phyloP scores from a whole-genome alignment of 30 jellyfish, hydroid and myxozoan genomes.

The Cassiopea xamachana region DNA sequence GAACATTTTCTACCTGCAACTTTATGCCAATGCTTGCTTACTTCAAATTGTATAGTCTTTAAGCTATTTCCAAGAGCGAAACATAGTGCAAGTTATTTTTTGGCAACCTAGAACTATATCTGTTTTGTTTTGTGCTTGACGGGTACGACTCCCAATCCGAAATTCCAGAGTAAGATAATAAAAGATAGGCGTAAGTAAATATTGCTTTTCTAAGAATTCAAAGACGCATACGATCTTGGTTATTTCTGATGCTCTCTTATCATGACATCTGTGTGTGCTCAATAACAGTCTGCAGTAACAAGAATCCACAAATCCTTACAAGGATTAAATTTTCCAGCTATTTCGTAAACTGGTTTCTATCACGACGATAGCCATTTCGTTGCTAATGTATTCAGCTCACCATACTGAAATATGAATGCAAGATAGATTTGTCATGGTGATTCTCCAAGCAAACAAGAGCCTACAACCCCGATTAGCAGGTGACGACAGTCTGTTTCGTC shows the following conservation, averaged over 20 bases:
- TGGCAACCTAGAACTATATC: neutral
- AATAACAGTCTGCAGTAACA: constrained; percentile 66
- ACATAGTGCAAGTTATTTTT: neutral
- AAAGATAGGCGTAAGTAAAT: neutral
- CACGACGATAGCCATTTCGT: constrained; percentile 79
- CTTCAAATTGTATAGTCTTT: neutral
- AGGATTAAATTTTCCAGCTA: constrained; percentile 56
- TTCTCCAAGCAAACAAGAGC: constrained; percentile 74
- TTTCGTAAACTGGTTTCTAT: constrained; percentile 27
- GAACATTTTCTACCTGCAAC: constrained; percentile 68
- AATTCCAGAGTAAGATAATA: neutral
- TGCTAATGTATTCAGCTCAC: constrained; percentile 45
- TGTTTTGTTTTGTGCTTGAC: neutral
- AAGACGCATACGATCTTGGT: neutral
- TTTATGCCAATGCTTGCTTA: neutral
- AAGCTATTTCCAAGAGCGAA: neutral
- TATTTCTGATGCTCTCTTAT: neutral
- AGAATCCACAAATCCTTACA: constrained; percentile 47
- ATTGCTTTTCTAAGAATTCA: neutral
- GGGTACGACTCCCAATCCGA: neutral
- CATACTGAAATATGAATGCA: constrained; percentile 44
- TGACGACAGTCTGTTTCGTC: constrained; percentile 60
- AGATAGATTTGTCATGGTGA: constrained; percentile 72
- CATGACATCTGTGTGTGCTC: constrained; percentile 75
- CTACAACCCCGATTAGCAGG: constrained; percentile 73